Evolutionary conservation across 2,797 vertebrate species (phyloP).

Genomic region (Lateolabrax maculatus): DNA sequence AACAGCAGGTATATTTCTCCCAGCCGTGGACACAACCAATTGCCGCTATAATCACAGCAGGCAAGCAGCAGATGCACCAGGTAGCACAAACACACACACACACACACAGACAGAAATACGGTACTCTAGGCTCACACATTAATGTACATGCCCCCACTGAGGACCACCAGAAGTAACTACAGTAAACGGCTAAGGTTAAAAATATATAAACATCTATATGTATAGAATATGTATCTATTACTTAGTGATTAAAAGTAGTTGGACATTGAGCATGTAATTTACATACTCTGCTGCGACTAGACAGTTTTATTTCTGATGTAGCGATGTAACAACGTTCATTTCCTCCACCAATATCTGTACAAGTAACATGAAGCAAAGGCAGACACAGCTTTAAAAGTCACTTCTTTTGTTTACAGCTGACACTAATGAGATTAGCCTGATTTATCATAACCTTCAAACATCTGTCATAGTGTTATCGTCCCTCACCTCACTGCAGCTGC

Average conservation of each 20-base stretch:
- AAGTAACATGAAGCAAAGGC: constrained; percentile 21
- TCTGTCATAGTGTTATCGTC: constrained; percentile 33
- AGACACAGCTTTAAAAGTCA: constrained; percentile 32
- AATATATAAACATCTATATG: neutral
- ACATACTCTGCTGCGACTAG: neutral
- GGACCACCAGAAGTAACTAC: constrained; percentile 26
- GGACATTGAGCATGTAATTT: neutral
- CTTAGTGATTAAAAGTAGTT: neutral
- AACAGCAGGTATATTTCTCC: constrained; percentile 63
- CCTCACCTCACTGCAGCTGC: constrained; percentile 29
- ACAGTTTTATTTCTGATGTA: no score
- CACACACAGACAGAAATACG: constrained; percentile 6
- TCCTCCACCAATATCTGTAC: no score
- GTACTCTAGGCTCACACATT: constrained; percentile 14
- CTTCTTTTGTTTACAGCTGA: constrained; percentile 38
- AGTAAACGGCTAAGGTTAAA: constrained; percentile 29
- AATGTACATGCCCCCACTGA: constrained; percentile 16
- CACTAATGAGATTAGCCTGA: constrained; percentile 53
- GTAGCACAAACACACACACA: constrained; percentile 17
- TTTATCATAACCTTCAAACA: constrained; percentile 49
- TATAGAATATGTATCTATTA: neutral
- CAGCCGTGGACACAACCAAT: constrained; percentile 52
- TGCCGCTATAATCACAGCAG: constrained; percentile 68
- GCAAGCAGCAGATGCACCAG: constrained; percentile 47
- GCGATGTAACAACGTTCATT: no score